Percentiles rank a stretch among this genome's conserved stretches.
These are phyloP conservation scores for Aepyceros melampus DNA, from an alignment of 2,113 vertebrate species.

Conservation along the genomic window DNA sequence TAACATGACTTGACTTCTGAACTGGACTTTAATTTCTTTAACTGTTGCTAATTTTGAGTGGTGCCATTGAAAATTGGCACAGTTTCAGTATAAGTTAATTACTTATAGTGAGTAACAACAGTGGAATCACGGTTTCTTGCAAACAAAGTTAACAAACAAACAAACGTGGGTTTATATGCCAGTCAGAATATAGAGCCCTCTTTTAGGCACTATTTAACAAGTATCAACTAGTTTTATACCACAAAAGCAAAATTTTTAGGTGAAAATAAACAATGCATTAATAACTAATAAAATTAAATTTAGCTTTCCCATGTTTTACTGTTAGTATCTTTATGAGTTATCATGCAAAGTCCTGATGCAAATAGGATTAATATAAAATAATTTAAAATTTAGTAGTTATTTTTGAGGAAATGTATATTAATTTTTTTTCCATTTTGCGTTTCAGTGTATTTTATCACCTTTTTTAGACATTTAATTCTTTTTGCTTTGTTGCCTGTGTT, in stretches of 20 bases:
- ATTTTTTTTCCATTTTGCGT: background rate
- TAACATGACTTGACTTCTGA: background rate
- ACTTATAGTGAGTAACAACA: background rate
- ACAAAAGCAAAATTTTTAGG: background rate
- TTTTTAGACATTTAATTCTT: background rate
- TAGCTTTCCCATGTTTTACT: background rate
- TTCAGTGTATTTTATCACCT: background rate
- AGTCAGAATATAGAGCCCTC: background rate
- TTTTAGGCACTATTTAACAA: background rate
- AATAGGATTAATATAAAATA: background rate
- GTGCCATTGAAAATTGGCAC: background rate
- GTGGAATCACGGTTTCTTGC: background rate
- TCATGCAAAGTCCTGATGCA: background rate
- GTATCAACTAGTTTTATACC: background rate
- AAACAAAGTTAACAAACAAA: background rate
- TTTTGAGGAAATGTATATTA: background rate
- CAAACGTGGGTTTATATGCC: background rate
- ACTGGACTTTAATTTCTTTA: background rate
- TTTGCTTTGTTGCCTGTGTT: background rate
- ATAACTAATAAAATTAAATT: background rate
- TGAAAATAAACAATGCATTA: background rate
- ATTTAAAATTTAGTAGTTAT: background rate
- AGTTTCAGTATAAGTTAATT: conserved; percentile 23
- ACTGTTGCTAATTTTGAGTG: conserved; percentile 1
- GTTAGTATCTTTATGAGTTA: background rate